phyloP scores from a whole-genome alignment of 2,797 vertebrate species.

The Eremophila alpestris region DNA sequence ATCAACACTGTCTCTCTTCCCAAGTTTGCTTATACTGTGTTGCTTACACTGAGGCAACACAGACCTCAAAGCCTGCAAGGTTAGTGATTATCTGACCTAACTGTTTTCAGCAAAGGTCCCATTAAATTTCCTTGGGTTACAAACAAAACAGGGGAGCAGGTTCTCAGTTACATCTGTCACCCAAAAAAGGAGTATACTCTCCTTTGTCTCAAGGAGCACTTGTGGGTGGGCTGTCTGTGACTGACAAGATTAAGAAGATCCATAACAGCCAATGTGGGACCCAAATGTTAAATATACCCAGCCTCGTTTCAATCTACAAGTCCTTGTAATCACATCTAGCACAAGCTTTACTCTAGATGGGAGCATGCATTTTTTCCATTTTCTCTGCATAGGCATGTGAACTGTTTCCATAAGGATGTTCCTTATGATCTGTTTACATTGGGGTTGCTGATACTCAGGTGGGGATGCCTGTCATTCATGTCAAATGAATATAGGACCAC shows the following conservation, averaged over 20 bases:
- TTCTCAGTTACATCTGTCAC: not conserved
- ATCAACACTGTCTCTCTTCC: not conserved
- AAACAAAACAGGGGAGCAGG: not conserved
- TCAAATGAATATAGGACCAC: not conserved
- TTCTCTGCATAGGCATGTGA: not conserved
- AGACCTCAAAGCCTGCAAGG: not conserved
- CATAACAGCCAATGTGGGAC: not conserved
- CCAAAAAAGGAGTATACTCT: not conserved
- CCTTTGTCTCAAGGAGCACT: not conserved
- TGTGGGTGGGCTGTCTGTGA: not conserved
- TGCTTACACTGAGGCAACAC: not conserved
- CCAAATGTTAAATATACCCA: not conserved
- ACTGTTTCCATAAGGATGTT: not conserved
- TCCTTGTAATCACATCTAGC: not conserved
- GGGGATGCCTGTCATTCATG: not conserved
- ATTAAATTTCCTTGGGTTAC: not conserved
- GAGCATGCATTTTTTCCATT: not conserved
- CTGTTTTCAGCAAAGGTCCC: not conserved
- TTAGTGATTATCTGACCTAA: conserved; percentile 3
- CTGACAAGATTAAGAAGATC: not conserved
- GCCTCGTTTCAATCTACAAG: not conserved
- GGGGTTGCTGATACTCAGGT: not conserved
- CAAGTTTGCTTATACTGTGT: not conserved
- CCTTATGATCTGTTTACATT: not conserved
- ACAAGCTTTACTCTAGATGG: not conserved